Evolutionary conservation across 2,888 invertebrate genomes (phyloP).

Genomic region (Cacoxenus indagator): DNA sequence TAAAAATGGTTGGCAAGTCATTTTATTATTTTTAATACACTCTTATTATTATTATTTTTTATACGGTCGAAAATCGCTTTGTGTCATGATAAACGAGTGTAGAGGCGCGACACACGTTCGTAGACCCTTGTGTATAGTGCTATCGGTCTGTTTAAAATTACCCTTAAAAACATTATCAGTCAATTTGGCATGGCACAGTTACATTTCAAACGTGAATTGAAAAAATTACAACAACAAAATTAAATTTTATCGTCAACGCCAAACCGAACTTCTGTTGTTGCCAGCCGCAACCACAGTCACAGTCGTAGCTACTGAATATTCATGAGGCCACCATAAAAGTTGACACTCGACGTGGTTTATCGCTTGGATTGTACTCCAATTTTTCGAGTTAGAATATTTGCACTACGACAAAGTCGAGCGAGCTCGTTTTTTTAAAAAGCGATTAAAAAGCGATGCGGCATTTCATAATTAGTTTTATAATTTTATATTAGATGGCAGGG

Average conservation of each 20-base stretch:
- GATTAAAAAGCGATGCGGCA: too few relatives aligned
- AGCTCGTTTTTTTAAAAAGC: too few relatives aligned
- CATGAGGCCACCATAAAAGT: not conserved
- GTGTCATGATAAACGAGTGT: not conserved
- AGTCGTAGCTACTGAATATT: constrained; percentile 12
- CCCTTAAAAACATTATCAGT: constrained; percentile 21
- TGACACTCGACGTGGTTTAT: not conserved
- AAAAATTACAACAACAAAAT: not conserved
- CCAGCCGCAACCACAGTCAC: too few relatives aligned
- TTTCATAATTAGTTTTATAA: too few relatives aligned
- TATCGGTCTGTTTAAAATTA: not conserved
- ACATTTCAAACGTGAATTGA: constrained; percentile 34
- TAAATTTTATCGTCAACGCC: too few relatives aligned
- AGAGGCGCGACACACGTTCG: not conserved
- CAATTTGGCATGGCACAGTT: constrained; percentile 43
- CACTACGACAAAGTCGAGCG: too few relatives aligned
- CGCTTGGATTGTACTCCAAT: too few relatives aligned
- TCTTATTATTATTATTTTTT: not conserved
- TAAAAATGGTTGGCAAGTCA: not conserved
- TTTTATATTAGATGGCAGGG: too few relatives aligned
- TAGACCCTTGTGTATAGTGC: constrained; percentile 5
- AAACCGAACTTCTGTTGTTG: too few relatives aligned
- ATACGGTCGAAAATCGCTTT: not conserved
- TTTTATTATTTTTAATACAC: not conserved
- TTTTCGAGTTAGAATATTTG: too few relatives aligned